phyloP scores from a whole-genome alignment of 2,888 invertebrate species.

The Sminthurides aquaticus region DNA sequence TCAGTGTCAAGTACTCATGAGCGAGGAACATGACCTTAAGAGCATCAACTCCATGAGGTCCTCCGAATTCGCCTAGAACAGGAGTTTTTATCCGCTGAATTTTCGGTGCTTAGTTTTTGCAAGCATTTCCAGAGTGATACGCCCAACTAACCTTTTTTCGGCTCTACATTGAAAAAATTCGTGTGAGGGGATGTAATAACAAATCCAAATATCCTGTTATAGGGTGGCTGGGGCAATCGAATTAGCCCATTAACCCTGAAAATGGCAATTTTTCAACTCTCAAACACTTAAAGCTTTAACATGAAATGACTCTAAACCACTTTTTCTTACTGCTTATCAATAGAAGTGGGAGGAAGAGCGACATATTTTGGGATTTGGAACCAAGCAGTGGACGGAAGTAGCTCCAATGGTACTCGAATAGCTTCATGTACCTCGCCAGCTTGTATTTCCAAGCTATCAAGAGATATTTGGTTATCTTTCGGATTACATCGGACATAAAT shows the following conservation, averaged over 20 bases:
- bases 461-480: neutral
- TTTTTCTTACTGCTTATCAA: slow-evolving; percentile 11
- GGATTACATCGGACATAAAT: slow-evolving; percentile 12
- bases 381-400: slow-evolving; percentile 9
- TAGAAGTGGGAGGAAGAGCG: neutral
- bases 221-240: slow-evolving; percentile 5
- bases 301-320: too few species aligned
- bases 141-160: slow-evolving; percentile 9
- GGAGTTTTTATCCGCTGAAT: too few species aligned
- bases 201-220: slow-evolving; percentile 3
- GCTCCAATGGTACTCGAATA: slow-evolving; percentile 8
- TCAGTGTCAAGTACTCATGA: slow-evolving; percentile 15
- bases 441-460: slow-evolving; percentile 10
- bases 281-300: too few species aligned
- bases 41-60: neutral
- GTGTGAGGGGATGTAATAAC: slow-evolving; percentile 6
- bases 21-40: slow-evolving; percentile 4
- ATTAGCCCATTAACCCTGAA: slow-evolving; percentile 10
- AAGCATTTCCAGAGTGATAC: too few species aligned
- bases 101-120: too few species aligned
- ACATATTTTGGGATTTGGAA: slow-evolving; percentile 13
- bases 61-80: too few species aligned
- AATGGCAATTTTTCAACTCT: neutral
- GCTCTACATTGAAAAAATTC: slow-evolving; percentile 5
- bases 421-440: neutral